Base-by-base conservation (phyloP, 2,113 vertebrate genomes). In the Porphyrio hochstetteri region DNA sequence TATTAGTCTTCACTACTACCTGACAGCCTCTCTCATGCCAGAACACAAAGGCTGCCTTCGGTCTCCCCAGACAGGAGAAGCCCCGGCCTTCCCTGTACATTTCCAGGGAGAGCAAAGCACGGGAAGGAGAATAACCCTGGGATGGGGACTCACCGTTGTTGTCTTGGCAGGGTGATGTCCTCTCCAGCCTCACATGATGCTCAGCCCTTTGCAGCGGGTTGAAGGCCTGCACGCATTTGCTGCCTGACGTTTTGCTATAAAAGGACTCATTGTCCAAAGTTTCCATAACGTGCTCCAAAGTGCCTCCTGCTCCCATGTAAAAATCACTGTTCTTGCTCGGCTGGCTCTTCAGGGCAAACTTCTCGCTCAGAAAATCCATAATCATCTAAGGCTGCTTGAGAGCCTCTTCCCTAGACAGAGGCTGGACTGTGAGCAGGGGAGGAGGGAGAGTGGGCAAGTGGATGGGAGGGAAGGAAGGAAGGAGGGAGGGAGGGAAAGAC, bases 351-450 rank as follows among this genome's bases (percentile, higher is more conserved):
- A 99, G 94, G 75, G 99, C 97, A 90, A 99, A 99, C 97, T 99
- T 99, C 87, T 99, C 99, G 92, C 98, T 99, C 97, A 99, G 98
- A 97, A 98, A 99, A 97, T 99, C 99, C 99, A 99, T 99, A 98
- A 98, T 98, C 98, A 96, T 97, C 95, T 96, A 93, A 90, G 81
- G 96, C 95, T 74, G 93, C 61, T 80, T 65, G 84, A 60, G 85
- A 94, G 91, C 61, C 95, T 96, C 93, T 89, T 96, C 87, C 94
- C 81, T 92, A 96, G 92, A 92, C 97, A 91, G 96, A 94, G 95
- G 88, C 92, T 42, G 92, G 82, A 52, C 95, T 96, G 95, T 63
- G 92, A 86, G 59, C 92, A 10, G 69, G 68, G 84, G 67, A 72
- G 82, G 80, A 79, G 94, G 74, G 95, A 91, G 77, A 46, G 57